Conservation (phyloP, 2,888 invertebrate genomes). For the Pardosa pseudoannulata region DNA sequence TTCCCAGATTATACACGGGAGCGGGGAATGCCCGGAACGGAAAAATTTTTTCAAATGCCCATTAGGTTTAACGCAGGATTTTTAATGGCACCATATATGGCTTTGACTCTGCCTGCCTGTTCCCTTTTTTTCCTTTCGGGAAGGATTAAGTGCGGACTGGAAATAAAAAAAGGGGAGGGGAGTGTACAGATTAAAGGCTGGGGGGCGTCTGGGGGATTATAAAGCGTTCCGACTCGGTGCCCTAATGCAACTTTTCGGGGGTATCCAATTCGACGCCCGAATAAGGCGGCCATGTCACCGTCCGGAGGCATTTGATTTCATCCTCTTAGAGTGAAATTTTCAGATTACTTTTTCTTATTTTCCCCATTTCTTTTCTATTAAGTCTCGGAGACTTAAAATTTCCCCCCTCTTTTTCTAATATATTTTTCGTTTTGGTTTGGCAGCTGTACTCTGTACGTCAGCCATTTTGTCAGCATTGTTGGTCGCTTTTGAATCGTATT, state of each 20-base stretch:
- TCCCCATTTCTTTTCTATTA: no score
- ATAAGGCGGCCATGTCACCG: not conserved
- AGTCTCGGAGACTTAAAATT: not conserved
- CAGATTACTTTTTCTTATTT: not conserved
- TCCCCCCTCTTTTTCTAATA: no score
- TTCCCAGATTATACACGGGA: constrained; percentile 36
- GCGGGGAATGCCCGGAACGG: not conserved
- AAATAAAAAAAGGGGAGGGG: not conserved
- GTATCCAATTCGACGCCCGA: not conserved
- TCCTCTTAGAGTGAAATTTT: not conserved
- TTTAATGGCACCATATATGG: constrained; percentile 4
- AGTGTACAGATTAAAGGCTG: not conserved
- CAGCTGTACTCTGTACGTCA: no score
- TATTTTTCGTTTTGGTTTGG: no score
- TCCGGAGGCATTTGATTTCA: not conserved
- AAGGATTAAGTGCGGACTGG: not conserved
- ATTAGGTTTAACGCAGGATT: constrained; percentile 20
- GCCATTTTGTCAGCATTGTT: no score
- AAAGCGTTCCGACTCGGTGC: constrained; percentile 16
- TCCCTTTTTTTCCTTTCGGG: no score
- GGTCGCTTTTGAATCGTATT: no score
- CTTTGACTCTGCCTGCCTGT: not conserved
- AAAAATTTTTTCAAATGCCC: not conserved
- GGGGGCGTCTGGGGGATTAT: constrained; percentile 1
- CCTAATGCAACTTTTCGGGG: constrained; percentile 19